Evolutionary conservation across 2,797 vertebrate genomes (phyloP).

Genomic region (Phrynocephalus guinanensis): DNA sequence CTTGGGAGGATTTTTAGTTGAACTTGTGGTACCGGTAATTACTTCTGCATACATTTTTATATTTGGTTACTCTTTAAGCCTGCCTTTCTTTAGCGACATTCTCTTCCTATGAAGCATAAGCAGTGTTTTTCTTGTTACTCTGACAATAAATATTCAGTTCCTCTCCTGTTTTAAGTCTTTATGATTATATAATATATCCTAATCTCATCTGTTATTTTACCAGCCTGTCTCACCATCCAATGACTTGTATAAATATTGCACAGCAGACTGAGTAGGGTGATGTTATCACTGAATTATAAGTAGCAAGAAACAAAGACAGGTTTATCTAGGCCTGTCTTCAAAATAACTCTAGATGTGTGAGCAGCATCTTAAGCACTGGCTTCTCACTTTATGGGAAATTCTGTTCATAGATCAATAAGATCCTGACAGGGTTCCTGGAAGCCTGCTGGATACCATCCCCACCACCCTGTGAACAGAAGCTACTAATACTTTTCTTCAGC

Average conservation of each 20-base stretch:
- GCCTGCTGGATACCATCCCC: constrained; percentile 25
- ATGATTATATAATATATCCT: not conserved
- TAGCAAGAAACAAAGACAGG: not conserved
- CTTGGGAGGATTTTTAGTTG: no score
- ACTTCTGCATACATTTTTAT: not conserved
- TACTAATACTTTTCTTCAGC: constrained; percentile 49
- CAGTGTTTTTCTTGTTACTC: not conserved
- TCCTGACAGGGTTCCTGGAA: constrained; percentile 47
- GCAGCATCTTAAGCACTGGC: constrained; percentile 29
- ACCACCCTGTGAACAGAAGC: constrained; percentile 20
- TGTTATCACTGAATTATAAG: not conserved
- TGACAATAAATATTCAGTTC: not conserved
- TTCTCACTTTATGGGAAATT: constrained; percentile 10
- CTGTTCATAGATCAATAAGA: constrained; percentile 2
- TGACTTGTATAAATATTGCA: not conserved
- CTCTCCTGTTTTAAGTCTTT: not conserved
- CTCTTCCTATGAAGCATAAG: not conserved
- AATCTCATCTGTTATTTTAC: not conserved
- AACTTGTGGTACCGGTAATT: no score
- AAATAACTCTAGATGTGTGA: not conserved
- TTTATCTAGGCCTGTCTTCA: not conserved
- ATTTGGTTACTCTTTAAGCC: not conserved
- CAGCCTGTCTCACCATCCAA: not conserved
- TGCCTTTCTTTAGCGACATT: not conserved
- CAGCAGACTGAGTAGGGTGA: not conserved